Evolutionary conservation across 2,113 vertebrate genomes (phyloP).

Genomic region (Lagopus muta): DNA sequence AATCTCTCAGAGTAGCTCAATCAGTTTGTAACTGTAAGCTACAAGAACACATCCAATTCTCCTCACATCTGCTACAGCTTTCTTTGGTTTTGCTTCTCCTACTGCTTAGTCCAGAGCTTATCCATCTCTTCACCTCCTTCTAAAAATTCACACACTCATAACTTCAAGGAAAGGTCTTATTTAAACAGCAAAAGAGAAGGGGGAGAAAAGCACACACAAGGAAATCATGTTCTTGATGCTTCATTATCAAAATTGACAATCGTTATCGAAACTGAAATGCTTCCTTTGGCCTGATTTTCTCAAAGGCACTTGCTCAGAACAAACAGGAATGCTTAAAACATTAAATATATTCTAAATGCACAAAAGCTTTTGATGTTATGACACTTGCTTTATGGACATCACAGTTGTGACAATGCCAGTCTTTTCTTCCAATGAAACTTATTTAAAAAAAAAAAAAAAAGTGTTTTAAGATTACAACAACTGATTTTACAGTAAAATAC

Average conservation of each 20-base stretch:
- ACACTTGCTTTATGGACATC: background rate
- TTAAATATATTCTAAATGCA: background rate
- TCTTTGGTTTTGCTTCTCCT: background rate
- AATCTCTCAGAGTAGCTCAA: background rate
- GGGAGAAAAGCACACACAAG: background rate
- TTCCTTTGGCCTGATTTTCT: background rate
- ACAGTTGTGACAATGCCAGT: background rate
- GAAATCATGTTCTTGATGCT: background rate
- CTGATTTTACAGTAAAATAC: background rate
- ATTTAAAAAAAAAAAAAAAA: background rate
- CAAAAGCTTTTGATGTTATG: background rate
- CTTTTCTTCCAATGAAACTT: background rate
- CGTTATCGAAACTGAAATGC: background rate
- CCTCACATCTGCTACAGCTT: background rate
- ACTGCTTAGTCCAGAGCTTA: background rate
- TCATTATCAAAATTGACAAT: background rate
- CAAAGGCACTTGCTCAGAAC: background rate
- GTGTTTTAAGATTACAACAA: background rate
- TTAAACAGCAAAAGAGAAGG: background rate
- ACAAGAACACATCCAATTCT: fast-evolving
- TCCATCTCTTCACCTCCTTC: background rate
- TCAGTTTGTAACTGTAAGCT: background rate
- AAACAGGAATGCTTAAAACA: background rate
- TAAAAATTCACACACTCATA: background rate
- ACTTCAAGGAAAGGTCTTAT: background rate